Evolutionary conservation across 2,888 invertebrate genomes (phyloP).

Genomic region (Thalpophila matura): DNA sequence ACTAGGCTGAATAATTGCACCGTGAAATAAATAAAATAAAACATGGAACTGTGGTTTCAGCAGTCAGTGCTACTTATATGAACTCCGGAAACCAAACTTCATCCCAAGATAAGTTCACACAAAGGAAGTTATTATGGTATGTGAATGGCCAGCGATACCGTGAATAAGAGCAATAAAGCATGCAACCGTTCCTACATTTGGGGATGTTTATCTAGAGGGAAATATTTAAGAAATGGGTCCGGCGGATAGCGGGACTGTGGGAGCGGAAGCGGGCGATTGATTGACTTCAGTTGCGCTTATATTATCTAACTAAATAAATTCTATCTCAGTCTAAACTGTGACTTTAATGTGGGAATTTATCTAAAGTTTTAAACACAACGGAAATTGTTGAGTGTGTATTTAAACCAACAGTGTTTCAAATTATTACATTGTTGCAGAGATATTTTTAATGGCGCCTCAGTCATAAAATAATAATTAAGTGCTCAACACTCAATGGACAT

Average conservation of each 20-base stretch:
- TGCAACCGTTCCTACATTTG: slow-evolving; percentile 40
- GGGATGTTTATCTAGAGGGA: slow-evolving; percentile 45
- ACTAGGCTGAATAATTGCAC: too few species aligned
- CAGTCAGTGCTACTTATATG: neutral
- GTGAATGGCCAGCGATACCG: slow-evolving; percentile 17
- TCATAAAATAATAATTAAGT: neutral
- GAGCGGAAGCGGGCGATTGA: slow-evolving; percentile 79
- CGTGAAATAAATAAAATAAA: neutral
- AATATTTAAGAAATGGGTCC: slow-evolving; percentile 52
- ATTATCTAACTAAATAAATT: slow-evolving; percentile 67
- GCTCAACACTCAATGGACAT: slow-evolving; percentile 6
- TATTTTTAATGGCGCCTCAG: slow-evolving; percentile 10
- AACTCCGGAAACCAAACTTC: neutral
- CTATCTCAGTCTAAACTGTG: slow-evolving; percentile 62
- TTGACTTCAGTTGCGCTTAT: slow-evolving; percentile 72
- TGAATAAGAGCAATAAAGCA: slow-evolving; percentile 32
- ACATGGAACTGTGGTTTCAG: neutral
- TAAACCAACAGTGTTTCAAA: slow-evolving; percentile 37
- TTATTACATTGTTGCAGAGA: slow-evolving; percentile 1
- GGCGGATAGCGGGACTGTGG: slow-evolving; percentile 42
- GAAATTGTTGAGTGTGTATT: slow-evolving; percentile 14
- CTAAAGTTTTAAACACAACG: slow-evolving; percentile 41
- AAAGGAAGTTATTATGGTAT: slow-evolving; percentile 5
- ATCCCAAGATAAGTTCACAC: neutral
- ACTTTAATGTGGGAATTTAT: slow-evolving; percentile 58